Evolutionary conservation across 1,140 invertebrate genomes (phyloP).

Genomic region (Phymorhynchus buccinoides): DNA sequence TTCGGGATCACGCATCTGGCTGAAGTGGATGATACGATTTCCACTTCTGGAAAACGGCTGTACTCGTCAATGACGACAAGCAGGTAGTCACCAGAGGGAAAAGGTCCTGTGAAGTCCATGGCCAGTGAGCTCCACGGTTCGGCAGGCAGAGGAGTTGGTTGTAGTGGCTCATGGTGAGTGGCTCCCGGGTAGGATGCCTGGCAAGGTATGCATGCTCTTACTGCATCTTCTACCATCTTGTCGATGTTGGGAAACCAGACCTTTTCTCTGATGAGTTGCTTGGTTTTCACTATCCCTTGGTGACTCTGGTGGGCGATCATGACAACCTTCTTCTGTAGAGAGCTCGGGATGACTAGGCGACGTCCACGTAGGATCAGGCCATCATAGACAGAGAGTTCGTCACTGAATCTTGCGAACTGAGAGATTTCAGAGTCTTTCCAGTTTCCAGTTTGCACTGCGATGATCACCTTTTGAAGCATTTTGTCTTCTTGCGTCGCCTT

Average conservation of each 20-base stretch:
- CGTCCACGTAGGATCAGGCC: conserved; percentile 47
- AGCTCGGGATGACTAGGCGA: conserved; percentile 50
- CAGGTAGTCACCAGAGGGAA: conserved; percentile 54
- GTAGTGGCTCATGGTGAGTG: conserved; percentile 50
- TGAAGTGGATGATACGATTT: conserved; percentile 31
- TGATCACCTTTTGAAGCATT: too few species aligned
- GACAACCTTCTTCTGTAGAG: conserved; percentile 45
- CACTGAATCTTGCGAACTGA: too few species aligned
- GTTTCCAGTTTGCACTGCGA: too few species aligned
- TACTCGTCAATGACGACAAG: conserved; percentile 59
- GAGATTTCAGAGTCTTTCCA: too few species aligned
- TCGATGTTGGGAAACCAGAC: conserved; percentile 67
- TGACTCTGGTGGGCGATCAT: conserved; percentile 56
- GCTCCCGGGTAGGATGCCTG: conserved; percentile 43
- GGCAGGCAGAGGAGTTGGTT: conserved; percentile 44
- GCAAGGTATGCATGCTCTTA: conserved; percentile 60
- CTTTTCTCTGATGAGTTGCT: conserved; percentile 57
- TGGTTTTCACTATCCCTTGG: conserved; percentile 60
- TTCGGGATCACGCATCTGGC: neutral
- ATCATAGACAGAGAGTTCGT: conserved; percentile 44
- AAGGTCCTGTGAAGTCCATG: conserved; percentile 55
- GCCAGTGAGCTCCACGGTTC: conserved; percentile 56
- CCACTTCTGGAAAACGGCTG: conserved; percentile 54
- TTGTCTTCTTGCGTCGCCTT: too few species aligned
- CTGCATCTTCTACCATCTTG: conserved; percentile 53